Percentiles rank a stretch among this genome's conserved stretches.
phyloP scores from a whole-genome alignment of 2,113 vertebrate genomes.

The Peromyscus maniculatus region DNA sequence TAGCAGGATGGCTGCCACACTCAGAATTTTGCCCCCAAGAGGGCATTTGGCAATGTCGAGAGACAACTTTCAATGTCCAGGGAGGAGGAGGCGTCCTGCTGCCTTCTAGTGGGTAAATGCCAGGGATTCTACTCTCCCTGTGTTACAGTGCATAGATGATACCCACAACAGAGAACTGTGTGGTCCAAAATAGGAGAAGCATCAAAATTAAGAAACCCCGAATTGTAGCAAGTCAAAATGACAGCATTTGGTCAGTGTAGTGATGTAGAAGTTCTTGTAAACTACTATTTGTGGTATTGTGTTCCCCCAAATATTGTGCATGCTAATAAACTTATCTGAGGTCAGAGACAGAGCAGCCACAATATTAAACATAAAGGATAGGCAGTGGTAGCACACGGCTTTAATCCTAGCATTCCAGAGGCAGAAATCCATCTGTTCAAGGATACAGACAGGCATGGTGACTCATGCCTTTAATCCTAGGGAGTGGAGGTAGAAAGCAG shows the following conservation, averaged over 20 bases:
- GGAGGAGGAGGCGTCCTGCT: neutral
- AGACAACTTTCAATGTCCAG: neutral
- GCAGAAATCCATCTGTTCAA: too few relatives aligned
- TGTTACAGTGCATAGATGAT: neutral
- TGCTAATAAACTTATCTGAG: too few relatives aligned
- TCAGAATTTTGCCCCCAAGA: neutral
- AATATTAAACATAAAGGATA: too few relatives aligned
- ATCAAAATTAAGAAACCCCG: conserved; percentile 1
- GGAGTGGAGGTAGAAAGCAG: too few relatives aligned
- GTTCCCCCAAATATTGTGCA: too few relatives aligned
- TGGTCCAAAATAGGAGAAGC: neutral
- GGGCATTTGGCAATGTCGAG: neutral
- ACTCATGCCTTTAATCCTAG: too few relatives aligned
- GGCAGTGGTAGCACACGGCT: too few relatives aligned
- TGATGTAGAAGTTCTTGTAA: neutral
- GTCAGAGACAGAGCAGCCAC: too few relatives aligned
- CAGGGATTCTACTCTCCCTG: neutral
- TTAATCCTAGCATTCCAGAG: too few relatives aligned
- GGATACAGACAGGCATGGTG: too few relatives aligned
- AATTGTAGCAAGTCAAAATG: neutral
- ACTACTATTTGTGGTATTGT: too few relatives aligned
- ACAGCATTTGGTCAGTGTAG: neutral
- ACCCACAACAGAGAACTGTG: neutral
- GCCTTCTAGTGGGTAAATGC: neutral
- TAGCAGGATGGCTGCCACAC: neutral